Conservation (phyloP, 2,113 vertebrate genomes). For the Lophochroa leadbeateri region DNA sequence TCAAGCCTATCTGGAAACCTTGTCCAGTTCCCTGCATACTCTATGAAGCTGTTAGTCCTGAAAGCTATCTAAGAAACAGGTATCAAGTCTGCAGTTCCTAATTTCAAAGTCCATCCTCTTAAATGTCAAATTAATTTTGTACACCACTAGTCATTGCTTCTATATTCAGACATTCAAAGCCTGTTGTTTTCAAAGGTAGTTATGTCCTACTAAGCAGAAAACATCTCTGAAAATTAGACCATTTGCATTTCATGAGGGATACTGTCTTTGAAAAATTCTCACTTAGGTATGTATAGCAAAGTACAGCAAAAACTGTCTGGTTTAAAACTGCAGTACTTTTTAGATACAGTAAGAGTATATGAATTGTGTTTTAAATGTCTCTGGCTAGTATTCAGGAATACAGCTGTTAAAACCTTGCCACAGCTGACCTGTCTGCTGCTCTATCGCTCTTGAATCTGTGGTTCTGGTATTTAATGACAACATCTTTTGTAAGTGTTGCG, state of each 20-base stretch:
- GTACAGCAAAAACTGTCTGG: not conserved
- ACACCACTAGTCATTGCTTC: not conserved
- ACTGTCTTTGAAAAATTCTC: not conserved
- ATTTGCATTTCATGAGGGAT: not conserved
- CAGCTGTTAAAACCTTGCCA: not conserved
- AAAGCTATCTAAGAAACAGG: not conserved
- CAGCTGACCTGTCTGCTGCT: rapidly evolving
- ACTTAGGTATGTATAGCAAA: not conserved
- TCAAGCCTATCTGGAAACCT: not conserved
- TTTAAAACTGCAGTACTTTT: not conserved
- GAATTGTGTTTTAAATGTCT: not conserved
- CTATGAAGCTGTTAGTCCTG: not conserved
- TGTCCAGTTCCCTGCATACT: not conserved
- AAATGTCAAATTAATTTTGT: not conserved
- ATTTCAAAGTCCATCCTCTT: not conserved
- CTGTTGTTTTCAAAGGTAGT: not conserved
- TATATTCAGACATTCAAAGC: not conserved
- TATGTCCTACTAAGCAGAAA: not conserved
- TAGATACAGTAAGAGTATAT: not conserved
- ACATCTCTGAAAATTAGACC: not conserved
- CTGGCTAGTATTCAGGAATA: not conserved
- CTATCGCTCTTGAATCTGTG: not conserved
- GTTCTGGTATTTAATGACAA: not conserved
- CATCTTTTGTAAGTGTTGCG: not conserved
- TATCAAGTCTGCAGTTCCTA: not conserved